phyloP scores from a whole-genome alignment of 2,113 vertebrate species.

The Spheniscus mendiculus region DNA sequence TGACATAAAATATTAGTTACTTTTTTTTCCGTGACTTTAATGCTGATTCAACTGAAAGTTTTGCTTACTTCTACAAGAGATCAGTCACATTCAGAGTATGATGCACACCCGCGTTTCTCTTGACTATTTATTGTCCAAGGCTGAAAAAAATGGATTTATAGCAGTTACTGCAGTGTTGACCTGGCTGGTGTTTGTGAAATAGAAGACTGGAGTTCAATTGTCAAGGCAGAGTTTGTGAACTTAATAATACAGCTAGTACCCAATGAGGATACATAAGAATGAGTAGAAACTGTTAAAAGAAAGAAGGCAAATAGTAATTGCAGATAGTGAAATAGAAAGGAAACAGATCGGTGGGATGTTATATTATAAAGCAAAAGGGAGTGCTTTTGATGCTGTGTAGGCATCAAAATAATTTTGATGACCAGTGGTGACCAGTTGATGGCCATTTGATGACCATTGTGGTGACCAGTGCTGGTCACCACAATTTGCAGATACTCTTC shows the following conservation, averaged over 20 bases:
- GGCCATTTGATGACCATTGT: too few species aligned
- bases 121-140: neutral
- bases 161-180: neutral
- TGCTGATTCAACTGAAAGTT: neutral
- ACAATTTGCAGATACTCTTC: neutral
- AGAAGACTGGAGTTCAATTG: neutral
- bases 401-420: too few species aligned
- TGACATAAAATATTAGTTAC: neutral
- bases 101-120: neutral
- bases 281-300: neutral
- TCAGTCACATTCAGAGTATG: neutral
- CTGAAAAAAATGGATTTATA: neutral
- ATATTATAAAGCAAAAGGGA: neutral
- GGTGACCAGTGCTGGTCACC: neutral
- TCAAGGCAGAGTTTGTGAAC: neutral
- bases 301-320: neutral
- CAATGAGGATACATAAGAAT: neutral
- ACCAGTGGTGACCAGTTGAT: too few species aligned
- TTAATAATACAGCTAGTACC: neutral
- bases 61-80: neutral
- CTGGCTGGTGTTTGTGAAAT: neutral
- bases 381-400: neutral
- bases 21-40: neutral
- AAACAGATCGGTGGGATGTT: neutral
- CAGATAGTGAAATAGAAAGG: neutral